Evolutionary conservation across 2,797 vertebrate species (phyloP).

Genomic region (Merluccius polli): DNA sequence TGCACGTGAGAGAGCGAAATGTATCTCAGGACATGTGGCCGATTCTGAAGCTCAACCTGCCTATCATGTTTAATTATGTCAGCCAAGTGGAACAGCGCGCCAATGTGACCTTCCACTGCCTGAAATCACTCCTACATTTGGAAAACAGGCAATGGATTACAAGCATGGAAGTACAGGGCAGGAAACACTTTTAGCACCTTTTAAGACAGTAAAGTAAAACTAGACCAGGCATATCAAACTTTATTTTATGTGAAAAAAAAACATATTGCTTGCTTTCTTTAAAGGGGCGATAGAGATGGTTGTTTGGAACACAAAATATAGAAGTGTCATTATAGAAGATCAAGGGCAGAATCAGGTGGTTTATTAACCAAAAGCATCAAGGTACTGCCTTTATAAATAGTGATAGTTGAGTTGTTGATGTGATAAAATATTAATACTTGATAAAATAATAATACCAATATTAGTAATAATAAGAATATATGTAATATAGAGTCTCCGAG

Average conservation of each 20-base stretch:
- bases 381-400: not conserved
- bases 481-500: not conserved
- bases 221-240: slow-evolving; percentile 5
- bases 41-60: slow-evolving; percentile 52
- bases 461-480: not conserved
- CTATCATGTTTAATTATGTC: slow-evolving; percentile 73
- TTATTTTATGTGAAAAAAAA: not conserved
- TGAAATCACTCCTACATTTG: slow-evolving; percentile 53
- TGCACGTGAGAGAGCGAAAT: slow-evolving; percentile 19
- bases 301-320: not conserved
- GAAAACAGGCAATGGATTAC: slow-evolving; percentile 38
- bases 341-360: not conserved
- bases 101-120: slow-evolving; percentile 67
- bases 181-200: slow-evolving; percentile 17
- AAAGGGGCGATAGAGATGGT: not conserved
- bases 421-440: not conserved
- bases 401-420: not conserved
- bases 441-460: not conserved
- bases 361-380: not conserved
- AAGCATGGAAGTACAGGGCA: slow-evolving; percentile 6
- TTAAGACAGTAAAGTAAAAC: slow-evolving; percentile 14
- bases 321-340: not conserved
- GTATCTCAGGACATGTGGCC: slow-evolving; percentile 33
- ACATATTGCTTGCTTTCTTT: too few relatives aligned
- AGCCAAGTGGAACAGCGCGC: slow-evolving; percentile 69